Conservation (phyloP, 2,888 invertebrate species). For the Tortricodes alternella region DNA sequence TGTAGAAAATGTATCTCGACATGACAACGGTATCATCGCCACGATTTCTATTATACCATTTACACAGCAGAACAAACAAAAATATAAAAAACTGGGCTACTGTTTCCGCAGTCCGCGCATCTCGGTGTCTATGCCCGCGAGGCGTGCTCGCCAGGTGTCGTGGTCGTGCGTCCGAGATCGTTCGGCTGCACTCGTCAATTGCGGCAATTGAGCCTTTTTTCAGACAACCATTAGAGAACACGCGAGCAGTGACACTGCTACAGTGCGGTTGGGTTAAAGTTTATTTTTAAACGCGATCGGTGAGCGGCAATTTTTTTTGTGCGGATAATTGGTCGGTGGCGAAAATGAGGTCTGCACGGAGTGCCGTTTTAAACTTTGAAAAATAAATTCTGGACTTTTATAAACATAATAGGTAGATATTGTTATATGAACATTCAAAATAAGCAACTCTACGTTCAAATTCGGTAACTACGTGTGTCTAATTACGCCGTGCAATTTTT, state of each 20-base stretch:
- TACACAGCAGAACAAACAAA: not conserved
- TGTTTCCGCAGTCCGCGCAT: not conserved
- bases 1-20: too few relatives aligned
- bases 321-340: not conserved
- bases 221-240: slow-evolving; percentile 68
- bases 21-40: too few relatives aligned
- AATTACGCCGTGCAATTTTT: not conserved
- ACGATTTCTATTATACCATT: too few relatives aligned
- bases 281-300: not conserved
- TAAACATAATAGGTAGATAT: not conserved
- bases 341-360: not conserved
- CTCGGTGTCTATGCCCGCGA: slow-evolving; percentile 46
- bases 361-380: not conserved
- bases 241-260: slow-evolving; percentile 60
- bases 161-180: slow-evolving; percentile 65
- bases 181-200: slow-evolving; percentile 68
- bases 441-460: too few relatives aligned
- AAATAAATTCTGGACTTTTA: not conserved
- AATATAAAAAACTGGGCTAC: not conserved
- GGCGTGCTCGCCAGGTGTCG: slow-evolving; percentile 61
- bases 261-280: slow-evolving; percentile 36
- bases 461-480: too few relatives aligned
- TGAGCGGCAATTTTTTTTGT: slow-evolving; percentile 2
- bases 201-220: slow-evolving; percentile 75
- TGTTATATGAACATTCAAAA: not conserved